Evolutionary conservation across 2,888 invertebrate species (phyloP).

Genomic region (Chymomyza fuscimana): DNA sequence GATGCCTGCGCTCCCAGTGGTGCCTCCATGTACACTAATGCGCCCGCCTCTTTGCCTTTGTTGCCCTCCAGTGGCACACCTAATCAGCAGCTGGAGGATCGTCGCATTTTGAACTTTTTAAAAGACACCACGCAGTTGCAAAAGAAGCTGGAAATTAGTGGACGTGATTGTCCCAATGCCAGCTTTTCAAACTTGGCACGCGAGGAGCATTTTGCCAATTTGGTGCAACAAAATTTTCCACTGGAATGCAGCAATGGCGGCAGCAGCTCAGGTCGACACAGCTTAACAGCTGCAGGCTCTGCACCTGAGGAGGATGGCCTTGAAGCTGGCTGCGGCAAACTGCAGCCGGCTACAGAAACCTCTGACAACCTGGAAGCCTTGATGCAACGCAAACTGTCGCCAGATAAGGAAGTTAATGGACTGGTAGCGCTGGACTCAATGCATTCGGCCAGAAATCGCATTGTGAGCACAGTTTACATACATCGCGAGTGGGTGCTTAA

Average conservation of each 20-base stretch:
- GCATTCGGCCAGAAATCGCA: slow-evolving; percentile 44
- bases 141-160: slow-evolving; percentile 78
- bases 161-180: slow-evolving; percentile 79
- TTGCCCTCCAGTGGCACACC: slow-evolving; percentile 45
- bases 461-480: slow-evolving; percentile 75
- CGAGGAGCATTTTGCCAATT: slow-evolving; percentile 80
- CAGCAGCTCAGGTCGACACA: slow-evolving; percentile 29
- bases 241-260: slow-evolving; percentile 60
- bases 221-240: slow-evolving; percentile 80
- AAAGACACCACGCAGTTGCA: slow-evolving; percentile 80
- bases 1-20: slow-evolving; percentile 69
- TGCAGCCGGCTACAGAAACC: slow-evolving; percentile 61
- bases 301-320: slow-evolving; percentile 65
- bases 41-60: slow-evolving; percentile 36
- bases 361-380: slow-evolving; percentile 76
- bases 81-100: slow-evolving; percentile 78
- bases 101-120: slow-evolving; percentile 79
- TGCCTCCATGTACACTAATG: slow-evolving; percentile 57
- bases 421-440: slow-evolving; percentile 47
- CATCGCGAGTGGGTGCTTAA: slow-evolving; percentile 96
- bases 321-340: slow-evolving; percentile 37
- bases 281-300: slow-evolving; percentile 34
- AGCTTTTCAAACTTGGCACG: slow-evolving; percentile 80
- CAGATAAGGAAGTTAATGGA: slow-evolving; percentile 78
- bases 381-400: slow-evolving; percentile 78